Evolutionary conservation across 2,113 vertebrate species (phyloP), one percentile per base, ranked within the genome.

Genomic region (Emydocephalus ijimae): DNA sequence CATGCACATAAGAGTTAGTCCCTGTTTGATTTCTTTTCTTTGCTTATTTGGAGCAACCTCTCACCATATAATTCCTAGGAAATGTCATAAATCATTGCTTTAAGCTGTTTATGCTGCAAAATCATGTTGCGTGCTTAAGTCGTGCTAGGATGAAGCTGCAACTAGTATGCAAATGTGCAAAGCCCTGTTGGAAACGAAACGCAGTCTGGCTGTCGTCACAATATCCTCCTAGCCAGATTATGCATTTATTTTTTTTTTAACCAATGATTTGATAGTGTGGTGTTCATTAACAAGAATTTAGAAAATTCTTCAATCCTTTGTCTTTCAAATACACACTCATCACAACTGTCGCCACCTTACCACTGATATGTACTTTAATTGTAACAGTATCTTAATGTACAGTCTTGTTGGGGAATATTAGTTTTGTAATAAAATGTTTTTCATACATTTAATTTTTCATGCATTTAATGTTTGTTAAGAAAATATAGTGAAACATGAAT

Each of bases 371-470:
- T 50, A 34, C 59, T 69, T 69, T 23, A 34, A 34, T 34, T 54
- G 48, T 88, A 64, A 88, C 88, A 26, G 48, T 45, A 50, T 87
- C 74, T 92, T 92, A 52, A 87, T 87, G 89, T 93, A 92, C 69
- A 89, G 55, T n/a, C 74, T 61, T 87, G 56, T 61, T 29, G 34
- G n/a, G 43, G 88, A 90, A 56, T 87, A 43, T 55, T 90, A 90
- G 92, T 93, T 93, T 93, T 93, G 81, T 93, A 93, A 93, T 93
- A 85, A 93, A 92, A 90, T 64, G 56, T 90, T 85, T 89, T 86
- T n/a, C 55, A 45, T 74, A 88, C 69, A 5, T 24, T 64, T 64
- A 4, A 26, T 8, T 26, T 45, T 92, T 43, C 48, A n/a, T 11
- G 59, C 23, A 15, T 21, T 61, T 39, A 92, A 15, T 34, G 54